These are phyloP conservation scores for Ariolimax columbianus DNA, from an alignment of 2,888 invertebrate genomes.

Conservation along the genomic window DNA sequence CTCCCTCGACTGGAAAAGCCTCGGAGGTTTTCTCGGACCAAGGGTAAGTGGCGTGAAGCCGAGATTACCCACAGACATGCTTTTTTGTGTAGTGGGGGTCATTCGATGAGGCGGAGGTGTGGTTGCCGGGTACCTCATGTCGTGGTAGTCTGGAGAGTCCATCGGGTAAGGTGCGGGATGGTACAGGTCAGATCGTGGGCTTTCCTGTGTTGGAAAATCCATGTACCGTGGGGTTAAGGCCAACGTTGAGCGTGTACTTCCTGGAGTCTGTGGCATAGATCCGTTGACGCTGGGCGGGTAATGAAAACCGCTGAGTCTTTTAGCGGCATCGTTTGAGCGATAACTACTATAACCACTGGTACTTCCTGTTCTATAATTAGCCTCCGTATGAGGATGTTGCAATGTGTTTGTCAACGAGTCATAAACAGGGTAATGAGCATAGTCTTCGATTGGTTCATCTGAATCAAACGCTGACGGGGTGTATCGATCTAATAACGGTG, in stretches of 20 bases:
- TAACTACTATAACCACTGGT: slow-evolving; percentile 37
- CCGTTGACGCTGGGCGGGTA: slow-evolving; percentile 53
- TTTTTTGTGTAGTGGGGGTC: slow-evolving; percentile 58
- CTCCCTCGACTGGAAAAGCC: slow-evolving; percentile 67
- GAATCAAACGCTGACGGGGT: slow-evolving; percentile 61
- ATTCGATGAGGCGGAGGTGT: slow-evolving; percentile 54
- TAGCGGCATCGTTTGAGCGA: slow-evolving; percentile 5
- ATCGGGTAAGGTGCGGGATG: slow-evolving; percentile 25
- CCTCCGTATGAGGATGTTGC: slow-evolving; percentile 38
- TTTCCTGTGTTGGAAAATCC: neutral
- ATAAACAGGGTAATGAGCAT: slow-evolving; percentile 52
- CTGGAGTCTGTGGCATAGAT: slow-evolving; percentile 49
- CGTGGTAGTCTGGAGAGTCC: slow-evolving; percentile 44
- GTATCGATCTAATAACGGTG: slow-evolving; percentile 67
- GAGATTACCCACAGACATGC: slow-evolving; percentile 71
- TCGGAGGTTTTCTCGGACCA: slow-evolving; percentile 69
- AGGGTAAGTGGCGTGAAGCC: slow-evolving; percentile 52
- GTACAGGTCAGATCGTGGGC: slow-evolving; percentile 23
- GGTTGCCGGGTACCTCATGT: slow-evolving; percentile 51
- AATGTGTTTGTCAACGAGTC: slow-evolving; percentile 47
- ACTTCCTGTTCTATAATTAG: slow-evolving; percentile 32
- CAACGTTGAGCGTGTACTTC: slow-evolving; percentile 43
- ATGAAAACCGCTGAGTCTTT: slow-evolving; percentile 47
- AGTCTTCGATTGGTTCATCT: slow-evolving; percentile 55
- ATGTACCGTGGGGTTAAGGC: slow-evolving; percentile 35